Conservation (phyloP, 2,888 invertebrate genomes). For the Cheiracanthium punctorium region DNA sequence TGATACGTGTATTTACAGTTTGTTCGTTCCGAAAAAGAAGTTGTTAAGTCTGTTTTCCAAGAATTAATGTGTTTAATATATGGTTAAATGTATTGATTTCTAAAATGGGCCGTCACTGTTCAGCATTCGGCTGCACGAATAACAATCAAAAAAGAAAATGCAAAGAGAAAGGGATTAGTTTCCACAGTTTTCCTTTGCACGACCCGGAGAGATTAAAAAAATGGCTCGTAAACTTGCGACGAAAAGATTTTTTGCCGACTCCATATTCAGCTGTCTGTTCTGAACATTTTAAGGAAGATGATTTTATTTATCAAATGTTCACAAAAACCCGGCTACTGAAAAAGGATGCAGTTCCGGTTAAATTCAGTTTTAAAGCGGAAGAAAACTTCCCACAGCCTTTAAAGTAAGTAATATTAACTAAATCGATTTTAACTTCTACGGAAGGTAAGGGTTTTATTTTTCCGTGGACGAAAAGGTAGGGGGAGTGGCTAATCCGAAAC, state of each 20-base stretch:
- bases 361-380: neutral
- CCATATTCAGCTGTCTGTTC: neutral
- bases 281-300: conserved; percentile 2
- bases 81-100: too few relatives aligned
- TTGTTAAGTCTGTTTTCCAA: too few relatives aligned
- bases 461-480: neutral
- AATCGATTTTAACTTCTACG: too few relatives aligned
- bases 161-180: neutral
- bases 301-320: neutral
- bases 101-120: neutral
- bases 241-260: neutral
- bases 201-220: neutral
- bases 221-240: neutral
- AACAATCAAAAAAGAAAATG: neutral
- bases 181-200: neutral
- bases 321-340: neutral
- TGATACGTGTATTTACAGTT: neutral
- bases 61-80: too few relatives aligned
- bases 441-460: too few relatives aligned
- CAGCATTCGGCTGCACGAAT: neutral
- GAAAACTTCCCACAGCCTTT: too few relatives aligned
- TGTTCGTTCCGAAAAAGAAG: too few relatives aligned
- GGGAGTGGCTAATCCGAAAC: neutral
- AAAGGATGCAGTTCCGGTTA: neutral
- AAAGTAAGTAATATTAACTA: too few relatives aligned